These are phyloP conservation scores for Stegastes partitus DNA, from an alignment of 2,113 vertebrate species.

Conservation along the genomic window DNA sequence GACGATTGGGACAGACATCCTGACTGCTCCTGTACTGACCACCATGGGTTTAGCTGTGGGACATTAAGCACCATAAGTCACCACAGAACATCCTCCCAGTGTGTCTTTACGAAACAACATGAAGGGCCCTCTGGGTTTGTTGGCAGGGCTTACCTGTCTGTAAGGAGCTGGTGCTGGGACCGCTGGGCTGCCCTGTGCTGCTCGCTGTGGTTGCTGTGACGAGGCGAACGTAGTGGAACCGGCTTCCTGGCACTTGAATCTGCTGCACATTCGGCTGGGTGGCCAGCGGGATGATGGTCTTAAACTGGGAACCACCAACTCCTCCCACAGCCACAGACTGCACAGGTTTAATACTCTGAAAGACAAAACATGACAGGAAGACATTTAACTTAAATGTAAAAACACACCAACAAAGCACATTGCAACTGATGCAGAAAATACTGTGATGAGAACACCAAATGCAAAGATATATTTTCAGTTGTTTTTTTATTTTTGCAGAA, in stretches of 20 bases:
- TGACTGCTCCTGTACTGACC: constrained; percentile 89
- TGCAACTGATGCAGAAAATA: too few species aligned
- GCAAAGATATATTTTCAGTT: too few species aligned
- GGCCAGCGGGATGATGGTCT: constrained; percentile 96
- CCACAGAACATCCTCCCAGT: background rate
- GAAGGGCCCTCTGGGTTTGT: too few species aligned
- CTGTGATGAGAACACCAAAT: too few species aligned
- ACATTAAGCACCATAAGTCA: background rate
- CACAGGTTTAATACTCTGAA: constrained; percentile 92
- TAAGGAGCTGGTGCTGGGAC: constrained; percentile 90
- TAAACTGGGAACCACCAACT: constrained; percentile 92
- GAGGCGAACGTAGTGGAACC: constrained; percentile 97
- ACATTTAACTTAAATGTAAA: too few species aligned
- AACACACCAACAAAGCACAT: too few species aligned
- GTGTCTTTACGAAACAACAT: too few species aligned
- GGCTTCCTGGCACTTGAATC: constrained; percentile 98
- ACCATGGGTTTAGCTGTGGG: constrained; percentile 92
- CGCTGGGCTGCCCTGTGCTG: constrained; percentile 85
- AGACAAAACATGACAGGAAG: background rate
- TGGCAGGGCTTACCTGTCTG: constrained; percentile 88
- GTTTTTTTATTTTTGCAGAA: too few species aligned
- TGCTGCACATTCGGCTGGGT: constrained; percentile 95
- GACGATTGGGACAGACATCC: constrained; percentile 97
- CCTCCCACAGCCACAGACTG: constrained; percentile 93
- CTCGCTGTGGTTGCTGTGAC: constrained; percentile 94